These are phyloP conservation scores for Meles meles DNA, from an alignment of 2,113 vertebrate genomes.

Conservation along the genomic window DNA sequence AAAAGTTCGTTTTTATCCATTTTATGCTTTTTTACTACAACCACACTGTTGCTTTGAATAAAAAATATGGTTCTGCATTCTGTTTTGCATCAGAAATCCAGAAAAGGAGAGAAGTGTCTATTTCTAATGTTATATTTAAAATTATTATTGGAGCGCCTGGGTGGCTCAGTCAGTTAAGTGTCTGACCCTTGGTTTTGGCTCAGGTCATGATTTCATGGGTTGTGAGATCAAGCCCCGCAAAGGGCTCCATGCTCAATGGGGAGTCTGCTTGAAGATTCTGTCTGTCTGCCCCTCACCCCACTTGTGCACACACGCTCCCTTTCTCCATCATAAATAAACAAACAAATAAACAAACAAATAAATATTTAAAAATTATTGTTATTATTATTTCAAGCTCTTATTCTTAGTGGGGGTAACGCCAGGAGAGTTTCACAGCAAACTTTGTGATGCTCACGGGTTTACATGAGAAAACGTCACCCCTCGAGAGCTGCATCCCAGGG, in stretches of 20 bases:
- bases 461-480: background rate
- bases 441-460: background rate
- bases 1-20: background rate
- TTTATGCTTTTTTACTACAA: background rate
- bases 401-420: background rate
- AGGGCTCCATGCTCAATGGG: background rate
- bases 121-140: background rate
- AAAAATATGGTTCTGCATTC: background rate
- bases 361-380: background rate
- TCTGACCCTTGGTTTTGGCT: background rate
- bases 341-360: too few species aligned
- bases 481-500: background rate
- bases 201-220: background rate
- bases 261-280: background rate
- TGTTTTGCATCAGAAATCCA: background rate
- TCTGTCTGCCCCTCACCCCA: background rate
- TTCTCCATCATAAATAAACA: background rate
- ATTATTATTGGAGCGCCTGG: background rate
- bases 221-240: background rate
- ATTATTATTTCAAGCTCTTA: background rate
- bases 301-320: background rate
- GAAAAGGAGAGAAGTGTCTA: background rate
- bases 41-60: background rate
- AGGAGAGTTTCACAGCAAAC: background rate
- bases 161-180: background rate